These are phyloP conservation scores for Maniola jurtina DNA, from an alignment of 1,140 invertebrate species.

Conservation along the genomic window DNA sequence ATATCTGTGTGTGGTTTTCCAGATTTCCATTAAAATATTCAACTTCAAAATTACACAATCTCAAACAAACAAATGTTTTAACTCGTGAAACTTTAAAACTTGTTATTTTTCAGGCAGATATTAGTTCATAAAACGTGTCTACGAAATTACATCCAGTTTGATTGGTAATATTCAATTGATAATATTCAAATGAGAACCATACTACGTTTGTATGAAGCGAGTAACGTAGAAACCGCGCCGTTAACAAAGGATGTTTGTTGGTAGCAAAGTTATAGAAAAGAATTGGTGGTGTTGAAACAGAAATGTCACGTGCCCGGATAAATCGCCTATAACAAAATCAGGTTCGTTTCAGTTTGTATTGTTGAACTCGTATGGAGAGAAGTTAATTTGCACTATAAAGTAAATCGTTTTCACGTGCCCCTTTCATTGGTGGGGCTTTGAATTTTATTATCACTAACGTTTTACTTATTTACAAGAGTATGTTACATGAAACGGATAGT, in stretches of 20 bases:
- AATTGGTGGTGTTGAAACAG: constrained; percentile 23
- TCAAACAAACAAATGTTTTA: too few relatives aligned
- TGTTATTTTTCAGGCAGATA: too few relatives aligned
- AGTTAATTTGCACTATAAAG: constrained; percentile 26
- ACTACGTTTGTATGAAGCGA: too few relatives aligned
- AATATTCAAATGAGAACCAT: too few relatives aligned
- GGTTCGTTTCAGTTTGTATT: constrained; percentile 19
- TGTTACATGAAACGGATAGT: neutral
- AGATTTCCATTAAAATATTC: too few relatives aligned
- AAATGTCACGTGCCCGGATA: constrained; percentile 33
- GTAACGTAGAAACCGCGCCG: too few relatives aligned
- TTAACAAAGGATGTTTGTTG: constrained; percentile 17
- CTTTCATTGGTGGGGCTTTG: constrained; percentile 20
- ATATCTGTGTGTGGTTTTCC: too few relatives aligned
- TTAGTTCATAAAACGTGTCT: too few relatives aligned
- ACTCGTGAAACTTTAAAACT: too few relatives aligned
- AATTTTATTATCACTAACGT: constrained; percentile 8
- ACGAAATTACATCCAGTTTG: too few relatives aligned
- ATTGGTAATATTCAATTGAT: too few relatives aligned
- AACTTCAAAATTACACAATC: too few relatives aligned
- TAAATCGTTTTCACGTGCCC: constrained; percentile 19
- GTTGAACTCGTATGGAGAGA: constrained; percentile 18
- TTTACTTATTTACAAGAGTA: neutral
- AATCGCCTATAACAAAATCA: constrained; percentile 15
- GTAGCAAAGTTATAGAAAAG: constrained; percentile 22